Base-by-base conservation (phyloP, 2,888 invertebrate genomes). In the Noctua janthe region DNA sequence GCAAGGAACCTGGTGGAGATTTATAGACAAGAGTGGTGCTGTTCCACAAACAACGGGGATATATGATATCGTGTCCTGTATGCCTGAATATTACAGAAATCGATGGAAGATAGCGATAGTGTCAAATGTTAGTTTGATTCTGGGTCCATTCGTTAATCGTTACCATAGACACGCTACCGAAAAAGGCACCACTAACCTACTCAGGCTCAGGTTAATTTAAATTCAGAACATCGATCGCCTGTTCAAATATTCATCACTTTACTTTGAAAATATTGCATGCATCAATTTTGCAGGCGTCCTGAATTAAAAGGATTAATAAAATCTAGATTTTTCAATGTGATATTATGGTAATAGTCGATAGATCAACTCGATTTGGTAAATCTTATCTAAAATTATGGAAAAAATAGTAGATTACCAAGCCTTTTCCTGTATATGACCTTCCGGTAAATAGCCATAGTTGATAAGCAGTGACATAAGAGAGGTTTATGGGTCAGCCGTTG, bases 391-490 rank as follows among this genome's bases (percentile, higher is more conserved):
- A 70, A 39, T 39, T 39, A 67, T 29, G 5, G 13, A 15, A 10
- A 47, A 47, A 71, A n/a, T 49, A 29, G 5, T 23, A 43, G 23
- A 84, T 62, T n/a, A 71, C 6, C 7, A 29, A 17, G 56, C 1
- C 2, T 17, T 76, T 75, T 29, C 20, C 35, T 13, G 2, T 64
- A 7, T 13, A 17, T 29, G 62, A 62, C 59, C 72, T 83, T 67
- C 59, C 72, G 87, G n/a, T 72, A 15, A 39, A 71, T 49, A 76
- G 29, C 13, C 10, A 79, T 69, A 66, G 80, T 77, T 86, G 90
- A 87, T 88, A 90, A 85, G 70, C 79, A 74, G 79, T 91, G 91
- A 92, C 90, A 92, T 90, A 91, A 90, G 69, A 80, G 75, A 81
- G 59, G 72, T 91, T 92, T 90, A 81, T 92, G 88, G 91, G 92